Base-by-base conservation (phyloP, 30 jellyfish, hydroid and myxozoan species). In the Catostylus mosaicus region DNA sequence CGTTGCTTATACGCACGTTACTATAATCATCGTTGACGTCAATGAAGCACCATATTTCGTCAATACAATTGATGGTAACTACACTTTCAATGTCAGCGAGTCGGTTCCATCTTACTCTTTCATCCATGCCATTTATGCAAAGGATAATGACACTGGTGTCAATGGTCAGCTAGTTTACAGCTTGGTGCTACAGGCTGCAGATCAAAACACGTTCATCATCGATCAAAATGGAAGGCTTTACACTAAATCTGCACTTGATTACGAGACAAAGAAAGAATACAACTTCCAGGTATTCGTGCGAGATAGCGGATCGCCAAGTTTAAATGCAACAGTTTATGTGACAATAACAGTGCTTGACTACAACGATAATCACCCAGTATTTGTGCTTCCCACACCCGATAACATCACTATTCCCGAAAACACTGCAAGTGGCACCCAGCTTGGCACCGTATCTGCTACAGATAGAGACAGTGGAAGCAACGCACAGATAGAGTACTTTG, bases 281-380 rank as follows among this genome's bases (percentile, higher is more conserved):
- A 37, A 56, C 36, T 75, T 83, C 73, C 67, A 37, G 20, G 95
- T 88, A 16, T 50, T 70, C 35, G 97, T 87, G 12, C 48, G 46
- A 36, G 90, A 86, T 80, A 37, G 79, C 6, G 96, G 93, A 2
- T 34, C 35, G 30, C 91, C 97, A 27, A 72, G 73, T 30, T 59
- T 82, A 56, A 23, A 30, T 18, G 97, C 96, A 0, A 80, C 62
- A 0, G 93, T 73, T 26, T 2, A 26, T 23, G 91, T 87, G 0
- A 46, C 23, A 1, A 85, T 93, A 10, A 23, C n/a, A 19, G 91
- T 93, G 30, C 52, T 72, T 8, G 99, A 93, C 36, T 73, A 46
- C 69, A 93, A 93, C 31, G 99, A 93, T 78, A 93, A 82, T 82
- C 87, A 90, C 36, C 99, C 99, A 0, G 63, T 78, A 1, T 80